Percentiles rank a stretch among this genome's conserved stretches.
Evolutionary conservation across 2,888 invertebrate species (phyloP).

Genomic region (Drosophila borealis): DNA sequence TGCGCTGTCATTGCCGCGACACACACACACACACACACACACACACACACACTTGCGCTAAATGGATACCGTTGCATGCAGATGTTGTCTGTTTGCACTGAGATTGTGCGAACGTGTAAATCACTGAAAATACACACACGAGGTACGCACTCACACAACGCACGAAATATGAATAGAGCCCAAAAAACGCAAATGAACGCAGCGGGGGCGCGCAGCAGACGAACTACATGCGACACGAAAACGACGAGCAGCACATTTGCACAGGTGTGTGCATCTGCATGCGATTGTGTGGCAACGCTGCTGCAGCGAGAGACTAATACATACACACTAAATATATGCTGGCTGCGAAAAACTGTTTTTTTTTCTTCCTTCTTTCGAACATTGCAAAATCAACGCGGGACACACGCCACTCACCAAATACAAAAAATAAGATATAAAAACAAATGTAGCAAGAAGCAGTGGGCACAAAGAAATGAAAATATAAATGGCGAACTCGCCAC

Average conservation of each 20-base stretch:
- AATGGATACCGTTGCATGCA: constrained; percentile 59
- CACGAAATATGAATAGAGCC: constrained; percentile 52
- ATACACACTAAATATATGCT: constrained; percentile 73
- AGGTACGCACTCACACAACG: constrained; percentile 30
- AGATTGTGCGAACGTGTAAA: constrained; percentile 37
- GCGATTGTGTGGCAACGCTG: constrained; percentile 76
- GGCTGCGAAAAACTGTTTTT: constrained; percentile 57
- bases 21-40: constrained; percentile 12
- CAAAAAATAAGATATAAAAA: constrained; percentile 25
- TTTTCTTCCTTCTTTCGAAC: constrained; percentile 10
- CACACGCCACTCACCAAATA: constrained; percentile 49
- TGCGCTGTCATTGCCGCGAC: constrained; percentile 45
- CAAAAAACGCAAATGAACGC: constrained; percentile 37
- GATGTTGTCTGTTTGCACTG: constrained; percentile 36
- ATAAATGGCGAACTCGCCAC: constrained; percentile 71
- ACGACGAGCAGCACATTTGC: constrained; percentile 51
- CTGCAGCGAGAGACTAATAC: constrained; percentile 71
- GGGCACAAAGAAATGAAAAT: constrained; percentile 64
- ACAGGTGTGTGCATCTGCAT: constrained; percentile 74
- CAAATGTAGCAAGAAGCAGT: constrained; percentile 51
- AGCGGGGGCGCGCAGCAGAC: constrained; percentile 46
- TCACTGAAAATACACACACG: constrained; percentile 33
- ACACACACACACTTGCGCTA: constrained; percentile 20
- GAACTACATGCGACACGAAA: constrained; percentile 37
- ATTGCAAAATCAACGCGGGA: constrained; percentile 58